Conservation (phyloP, 2,888 invertebrate genomes). For the Falcaria lacertinaria region DNA sequence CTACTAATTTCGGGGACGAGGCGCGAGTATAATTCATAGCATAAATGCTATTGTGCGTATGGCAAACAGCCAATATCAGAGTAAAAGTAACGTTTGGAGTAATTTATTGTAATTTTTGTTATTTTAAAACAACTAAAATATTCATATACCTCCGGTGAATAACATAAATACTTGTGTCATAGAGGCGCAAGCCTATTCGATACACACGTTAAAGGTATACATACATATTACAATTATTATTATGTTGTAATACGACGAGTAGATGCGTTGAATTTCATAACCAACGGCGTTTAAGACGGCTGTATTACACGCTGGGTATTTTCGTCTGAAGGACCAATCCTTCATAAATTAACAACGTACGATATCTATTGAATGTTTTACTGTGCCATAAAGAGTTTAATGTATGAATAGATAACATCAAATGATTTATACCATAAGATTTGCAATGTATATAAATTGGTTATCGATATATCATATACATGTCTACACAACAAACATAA, state of each 20-base stretch:
- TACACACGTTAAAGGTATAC: no score
- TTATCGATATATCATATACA: not conserved
- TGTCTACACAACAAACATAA: conserved; percentile 4
- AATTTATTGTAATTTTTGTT: not conserved
- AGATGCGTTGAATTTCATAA: not conserved
- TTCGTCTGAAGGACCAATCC: conserved; percentile 10
- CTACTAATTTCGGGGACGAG: no score
- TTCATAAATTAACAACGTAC: conserved; percentile 30
- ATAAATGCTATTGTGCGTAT: conserved; percentile 1
- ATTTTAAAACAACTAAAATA: not conserved
- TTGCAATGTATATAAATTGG: conserved; percentile 12
- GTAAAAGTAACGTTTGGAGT: not conserved
- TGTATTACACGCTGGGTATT: not conserved
- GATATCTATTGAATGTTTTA: conserved; percentile 35
- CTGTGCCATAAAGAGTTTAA: conserved; percentile 34
- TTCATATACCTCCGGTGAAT: no score
- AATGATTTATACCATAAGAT: conserved; percentile 33
- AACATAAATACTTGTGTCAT: no score
- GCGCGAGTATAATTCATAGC: not conserved
- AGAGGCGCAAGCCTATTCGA: no score
- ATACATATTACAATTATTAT: no score
- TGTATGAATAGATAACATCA: conserved; percentile 32
- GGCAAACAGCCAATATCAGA: conserved; percentile 2
- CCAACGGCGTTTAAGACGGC: not conserved
- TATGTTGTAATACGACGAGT: not conserved